Evolutionary conservation across 2,113 vertebrate species (phyloP), one percentile per base, ranked within the genome.

Genomic region (Capreolus pygargus): DNA sequence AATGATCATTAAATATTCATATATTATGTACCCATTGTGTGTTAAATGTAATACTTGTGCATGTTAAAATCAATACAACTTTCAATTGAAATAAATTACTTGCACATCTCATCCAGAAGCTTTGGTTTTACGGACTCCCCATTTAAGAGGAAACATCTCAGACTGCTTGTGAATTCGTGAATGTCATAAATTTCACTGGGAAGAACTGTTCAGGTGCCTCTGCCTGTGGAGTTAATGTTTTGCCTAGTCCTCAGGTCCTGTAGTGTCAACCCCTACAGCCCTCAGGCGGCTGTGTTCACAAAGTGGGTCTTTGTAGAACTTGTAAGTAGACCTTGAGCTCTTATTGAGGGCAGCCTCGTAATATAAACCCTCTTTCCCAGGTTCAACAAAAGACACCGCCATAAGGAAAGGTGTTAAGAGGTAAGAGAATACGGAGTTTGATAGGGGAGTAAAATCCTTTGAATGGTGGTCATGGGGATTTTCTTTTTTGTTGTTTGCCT

Each of bases 51-150:
- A 87, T 82, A 81, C 17, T 14, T 3, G 43, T 70, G n/a, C 25
- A 79, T 67, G 43, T 92, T 93, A 87, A 94, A 97, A 96, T 89
- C 86, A 96, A 79, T 95, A 47, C 54, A 91, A n/a, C 43, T 83
- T 97, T 91, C 83, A 64, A 6, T 58, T 91, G 86, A 93, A 92
- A 84, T 58, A 86, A 96, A 86, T 70, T 33, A 39, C 58, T 23
- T 89, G 47, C 54, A 54, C 8, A 4, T 50, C 13, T 67, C 33
- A 33, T 94, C 54, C 52, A 60, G 74, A 86, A 88, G 15, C 47
- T 67, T 74, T 58, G 79, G 55, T 95, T 95, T 96, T 96, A 79
- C 61, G 86, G 60, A 95, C 36, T 86, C 23, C n/a, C n/a, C 67
- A 5, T 85, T 96, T 87, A 86, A 96, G 50, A 84, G 25, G 83